These are phyloP conservation scores for Furcifer pardalis DNA, from an alignment of 2,797 vertebrate species.

Conservation along the genomic window DNA sequence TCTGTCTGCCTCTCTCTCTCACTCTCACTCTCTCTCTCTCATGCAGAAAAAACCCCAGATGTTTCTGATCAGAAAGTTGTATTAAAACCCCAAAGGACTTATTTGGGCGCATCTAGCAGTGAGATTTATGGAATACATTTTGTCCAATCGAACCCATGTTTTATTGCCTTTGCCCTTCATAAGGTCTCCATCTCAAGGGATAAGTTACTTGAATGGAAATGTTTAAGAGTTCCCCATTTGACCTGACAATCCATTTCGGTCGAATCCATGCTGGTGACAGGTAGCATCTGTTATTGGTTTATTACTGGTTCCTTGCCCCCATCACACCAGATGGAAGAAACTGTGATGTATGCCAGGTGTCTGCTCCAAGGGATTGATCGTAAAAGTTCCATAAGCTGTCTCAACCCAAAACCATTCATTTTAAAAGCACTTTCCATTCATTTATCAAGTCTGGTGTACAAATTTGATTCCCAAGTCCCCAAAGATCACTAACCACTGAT, in stretches of 20 bases:
- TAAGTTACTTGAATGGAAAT: background rate
- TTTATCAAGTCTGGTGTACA: too few relatives aligned
- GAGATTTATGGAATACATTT: background rate
- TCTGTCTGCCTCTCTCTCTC: too few relatives aligned
- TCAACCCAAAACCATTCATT: background rate
- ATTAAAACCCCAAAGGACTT: background rate
- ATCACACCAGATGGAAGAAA: constrained; percentile 14
- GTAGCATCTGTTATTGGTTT: constrained; percentile 17
- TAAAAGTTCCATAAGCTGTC: background rate
- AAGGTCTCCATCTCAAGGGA: background rate
- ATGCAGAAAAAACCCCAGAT: background rate
- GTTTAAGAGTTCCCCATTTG: background rate
- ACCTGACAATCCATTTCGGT: background rate
- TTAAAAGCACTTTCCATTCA: background rate
- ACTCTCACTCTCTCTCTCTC: too few relatives aligned
- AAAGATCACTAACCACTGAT: too few relatives aligned
- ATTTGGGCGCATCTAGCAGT: background rate
- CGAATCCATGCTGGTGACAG: background rate
- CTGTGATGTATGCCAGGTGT: background rate
- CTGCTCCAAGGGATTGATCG: background rate
- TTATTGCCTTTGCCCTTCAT: background rate
- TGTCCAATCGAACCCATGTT: background rate
- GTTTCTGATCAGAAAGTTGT: background rate
- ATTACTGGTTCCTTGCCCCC: background rate
- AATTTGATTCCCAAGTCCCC: too few relatives aligned